A percentile compares a stretch with the other conserved stretches of the same genome.
Conservation (phyloP, 2,113 vertebrate species). For the Macheiramphus alcinus region DNA sequence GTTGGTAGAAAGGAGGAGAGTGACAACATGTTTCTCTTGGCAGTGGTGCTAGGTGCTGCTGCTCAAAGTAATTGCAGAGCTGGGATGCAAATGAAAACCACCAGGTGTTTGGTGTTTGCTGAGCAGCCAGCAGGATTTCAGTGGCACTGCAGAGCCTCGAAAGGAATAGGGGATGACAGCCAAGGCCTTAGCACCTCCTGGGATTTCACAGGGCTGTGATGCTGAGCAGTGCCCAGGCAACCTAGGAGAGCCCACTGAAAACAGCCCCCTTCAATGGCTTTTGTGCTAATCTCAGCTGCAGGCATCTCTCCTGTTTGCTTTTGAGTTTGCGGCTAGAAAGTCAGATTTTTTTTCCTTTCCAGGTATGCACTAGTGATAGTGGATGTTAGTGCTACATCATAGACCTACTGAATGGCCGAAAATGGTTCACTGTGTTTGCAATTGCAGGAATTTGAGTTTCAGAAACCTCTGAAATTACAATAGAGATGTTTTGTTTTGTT, state of each 20-base stretch:
- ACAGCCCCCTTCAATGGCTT: rapidly evolving
- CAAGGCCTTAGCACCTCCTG: neutral
- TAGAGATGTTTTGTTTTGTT: neutral
- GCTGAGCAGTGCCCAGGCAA: neutral
- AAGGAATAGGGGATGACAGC: neutral
- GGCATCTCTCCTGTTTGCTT: neutral
- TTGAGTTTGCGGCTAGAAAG: neutral
- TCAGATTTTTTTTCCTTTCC: neutral
- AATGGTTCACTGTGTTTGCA: neutral
- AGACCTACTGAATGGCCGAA: neutral
- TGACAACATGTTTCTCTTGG: slow-evolving; percentile 9
- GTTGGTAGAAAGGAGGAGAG: neutral
- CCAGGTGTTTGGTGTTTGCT: neutral
- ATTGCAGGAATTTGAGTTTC: neutral
- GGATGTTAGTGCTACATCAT: neutral
- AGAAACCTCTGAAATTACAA: neutral
- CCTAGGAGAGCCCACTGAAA: neutral
- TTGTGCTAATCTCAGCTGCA: neutral
- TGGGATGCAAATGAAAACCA: neutral
- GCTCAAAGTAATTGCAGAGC: neutral
- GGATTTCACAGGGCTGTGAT: neutral
- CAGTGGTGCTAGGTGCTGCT: neutral
- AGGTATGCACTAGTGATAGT: rapidly evolving
- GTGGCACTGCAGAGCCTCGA: neutral
- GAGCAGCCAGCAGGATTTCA: neutral